A percentile compares a stretch with the other conserved stretches of the same genome.
phyloP scores from a whole-genome alignment of 2,113 vertebrate species.

The Uropsilus gracilis region DNA sequence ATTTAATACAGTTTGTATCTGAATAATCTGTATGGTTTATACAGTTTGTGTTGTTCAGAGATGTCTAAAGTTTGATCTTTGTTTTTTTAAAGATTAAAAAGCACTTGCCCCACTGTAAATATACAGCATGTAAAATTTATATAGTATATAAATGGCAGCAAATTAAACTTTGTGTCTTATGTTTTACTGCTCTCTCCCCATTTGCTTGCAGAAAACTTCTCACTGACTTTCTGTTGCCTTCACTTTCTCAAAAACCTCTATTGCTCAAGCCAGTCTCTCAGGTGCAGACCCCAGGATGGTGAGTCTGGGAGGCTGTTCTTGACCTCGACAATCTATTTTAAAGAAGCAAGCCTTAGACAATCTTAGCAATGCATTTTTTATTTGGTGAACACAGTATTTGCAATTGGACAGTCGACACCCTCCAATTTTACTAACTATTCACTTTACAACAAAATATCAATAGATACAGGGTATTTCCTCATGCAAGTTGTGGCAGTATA shows the following conservation, averaged over 20 bases:
- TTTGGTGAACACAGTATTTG: slow-evolving; percentile 81
- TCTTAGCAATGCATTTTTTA: slow-evolving; percentile 54
- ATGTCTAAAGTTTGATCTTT: slow-evolving; percentile 91
- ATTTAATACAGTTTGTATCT: slow-evolving; percentile 90
- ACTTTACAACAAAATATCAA: slow-evolving; percentile 75
- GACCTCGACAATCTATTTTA: background rate
- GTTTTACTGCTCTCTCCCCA: slow-evolving; percentile 31
- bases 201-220: background rate
- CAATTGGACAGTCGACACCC: slow-evolving; percentile 71
- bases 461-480: slow-evolving; percentile 79
- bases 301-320: accelerated
- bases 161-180: slow-evolving; percentile 79
- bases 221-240: background rate
- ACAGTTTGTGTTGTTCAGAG: slow-evolving; percentile 91
- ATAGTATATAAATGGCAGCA: slow-evolving; percentile 92
- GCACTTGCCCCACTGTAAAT: slow-evolving; percentile 92
- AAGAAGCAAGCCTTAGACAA: slow-evolving; percentile 7
- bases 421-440: slow-evolving; percentile 43
- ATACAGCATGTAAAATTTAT: slow-evolving; percentile 98
- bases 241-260: background rate
- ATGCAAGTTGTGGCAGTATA: slow-evolving; percentile 83
- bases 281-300: no score
- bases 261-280: background rate
- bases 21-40: slow-evolving; percentile 92
- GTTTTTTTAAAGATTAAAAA: slow-evolving; percentile 90